Evolutionary conservation across 2,113 vertebrate genomes (phyloP).

Genomic region (Ochotona curzoniae): DNA sequence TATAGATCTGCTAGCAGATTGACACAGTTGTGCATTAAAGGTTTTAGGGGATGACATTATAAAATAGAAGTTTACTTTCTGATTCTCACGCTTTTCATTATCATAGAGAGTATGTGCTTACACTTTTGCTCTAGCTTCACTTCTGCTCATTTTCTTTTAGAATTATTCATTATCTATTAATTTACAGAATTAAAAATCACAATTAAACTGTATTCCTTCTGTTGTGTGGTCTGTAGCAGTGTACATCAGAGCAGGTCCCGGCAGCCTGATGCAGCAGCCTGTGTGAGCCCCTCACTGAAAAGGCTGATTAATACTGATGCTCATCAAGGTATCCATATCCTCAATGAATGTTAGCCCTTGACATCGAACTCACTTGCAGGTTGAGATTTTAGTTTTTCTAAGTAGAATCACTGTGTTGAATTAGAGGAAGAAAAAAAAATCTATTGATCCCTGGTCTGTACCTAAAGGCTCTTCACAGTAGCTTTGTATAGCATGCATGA

Average conservation of each 20-base stretch:
- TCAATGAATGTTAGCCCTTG: constrained; percentile 45
- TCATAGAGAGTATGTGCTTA: constrained; percentile 4
- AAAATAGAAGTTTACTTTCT: constrained; percentile 78
- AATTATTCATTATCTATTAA: constrained; percentile 63
- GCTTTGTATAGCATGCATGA: not conserved
- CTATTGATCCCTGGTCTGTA: not conserved
- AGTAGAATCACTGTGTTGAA: constrained; percentile 59
- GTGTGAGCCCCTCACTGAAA: not conserved
- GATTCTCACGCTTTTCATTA: constrained; percentile 39
- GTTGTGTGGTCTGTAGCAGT: constrained; percentile 47
- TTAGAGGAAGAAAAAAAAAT: constrained; percentile 9
- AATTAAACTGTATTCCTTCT: constrained; percentile 57
- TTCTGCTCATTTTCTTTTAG: constrained; percentile 60
- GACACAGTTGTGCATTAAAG: constrained; percentile 63
- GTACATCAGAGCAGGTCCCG: not conserved
- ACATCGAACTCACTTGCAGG: not conserved
- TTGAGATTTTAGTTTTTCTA: constrained; percentile 33
- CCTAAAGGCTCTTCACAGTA: not conserved
- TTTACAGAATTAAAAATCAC: constrained; percentile 70
- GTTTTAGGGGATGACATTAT: constrained; percentile 64
- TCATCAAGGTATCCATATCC: not conserved
- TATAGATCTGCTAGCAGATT: constrained; percentile 29
- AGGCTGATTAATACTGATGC: not conserved
- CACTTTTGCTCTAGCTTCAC: constrained; percentile 55
- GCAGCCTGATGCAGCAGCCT: not conserved